These are phyloP conservation scores for Capromys pilorides DNA, from an alignment of 2,797 vertebrate species.

Conservation along the genomic window DNA sequence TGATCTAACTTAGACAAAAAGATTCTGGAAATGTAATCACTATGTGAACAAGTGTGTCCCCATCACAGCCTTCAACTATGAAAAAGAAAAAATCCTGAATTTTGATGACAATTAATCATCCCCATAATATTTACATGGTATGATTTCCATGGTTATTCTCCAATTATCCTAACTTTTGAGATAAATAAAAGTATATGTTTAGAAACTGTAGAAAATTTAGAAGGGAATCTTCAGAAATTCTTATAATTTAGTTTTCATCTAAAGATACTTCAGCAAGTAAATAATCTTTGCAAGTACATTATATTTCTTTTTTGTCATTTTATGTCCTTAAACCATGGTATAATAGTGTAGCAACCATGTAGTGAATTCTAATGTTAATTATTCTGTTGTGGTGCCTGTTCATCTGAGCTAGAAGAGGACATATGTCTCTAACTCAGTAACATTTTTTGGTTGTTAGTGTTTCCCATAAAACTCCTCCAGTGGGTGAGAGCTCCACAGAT, in stretches of 20 bases:
- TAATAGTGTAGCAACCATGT: neutral
- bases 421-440: conserved; percentile 60
- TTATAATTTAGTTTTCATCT: conserved; percentile 14
- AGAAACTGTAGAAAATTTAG: conserved; percentile 14
- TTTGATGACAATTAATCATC: neutral
- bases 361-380: conserved; percentile 38
- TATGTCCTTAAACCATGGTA: conserved; percentile 27
- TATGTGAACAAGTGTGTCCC: neutral
- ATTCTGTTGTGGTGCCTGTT: conserved; percentile 58
- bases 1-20: neutral
- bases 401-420: conserved; percentile 59
- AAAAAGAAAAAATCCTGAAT: neutral
- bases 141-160: neutral
- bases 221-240: neutral
- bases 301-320: neutral
- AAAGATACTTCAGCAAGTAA: neutral
- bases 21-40: neutral
- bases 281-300: neutral
- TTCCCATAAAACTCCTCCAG: conserved; percentile 64
- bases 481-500: conserved; percentile 41
- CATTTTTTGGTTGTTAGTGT: conserved; percentile 64
- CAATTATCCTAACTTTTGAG: neutral
- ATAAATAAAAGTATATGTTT: neutral
- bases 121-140: neutral
- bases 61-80: neutral